A percentile compares a stretch with the other conserved stretches of the same genome.
Conservation (phyloP, 2,797 vertebrate genomes). For the Philypnodon macrostomus region DNA sequence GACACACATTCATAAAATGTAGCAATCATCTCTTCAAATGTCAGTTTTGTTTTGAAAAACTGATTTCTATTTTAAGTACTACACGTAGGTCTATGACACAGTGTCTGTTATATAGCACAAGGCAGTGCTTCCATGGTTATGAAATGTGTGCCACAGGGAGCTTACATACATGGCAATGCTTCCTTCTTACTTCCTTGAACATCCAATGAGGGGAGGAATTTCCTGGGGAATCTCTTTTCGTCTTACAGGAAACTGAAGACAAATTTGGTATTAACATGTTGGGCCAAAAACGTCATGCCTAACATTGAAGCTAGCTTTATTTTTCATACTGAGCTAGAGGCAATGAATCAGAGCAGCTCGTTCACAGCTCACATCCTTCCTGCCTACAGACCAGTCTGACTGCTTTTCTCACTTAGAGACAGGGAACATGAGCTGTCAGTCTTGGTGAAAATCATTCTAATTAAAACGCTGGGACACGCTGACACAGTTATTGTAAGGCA, state of each 20-base stretch:
- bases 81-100: slow-evolving; percentile 34
- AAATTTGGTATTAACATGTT: slow-evolving; percentile 72
- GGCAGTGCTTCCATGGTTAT: slow-evolving; percentile 30
- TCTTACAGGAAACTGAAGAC: slow-evolving; percentile 74
- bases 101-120: slow-evolving; percentile 8
- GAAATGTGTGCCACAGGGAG: slow-evolving; percentile 38
- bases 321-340: slow-evolving; percentile 45
- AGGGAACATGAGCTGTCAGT: slow-evolving; percentile 44
- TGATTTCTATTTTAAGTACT: slow-evolving; percentile 42
- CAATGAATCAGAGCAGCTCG: slow-evolving; percentile 59
- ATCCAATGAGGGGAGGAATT: slow-evolving; percentile 71
- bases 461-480: slow-evolving; percentile 41
- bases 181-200: slow-evolving; percentile 63
- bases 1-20: slow-evolving; percentile 11
- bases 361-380: slow-evolving; percentile 29
- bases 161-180: slow-evolving; percentile 77
- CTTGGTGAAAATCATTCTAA: slow-evolving; percentile 36
- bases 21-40: slow-evolving; percentile 12
- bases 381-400: slow-evolving; percentile 64
- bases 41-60: slow-evolving; percentile 8
- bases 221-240: slow-evolving; percentile 71
- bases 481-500: slow-evolving; percentile 37
- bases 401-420: slow-evolving; percentile 28
- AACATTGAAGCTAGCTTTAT: slow-evolving; percentile 46
- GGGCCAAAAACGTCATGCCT: slow-evolving; percentile 53